These are phyloP conservation scores for Hesperia comma DNA, from an alignment of 2,888 invertebrate species.

Conservation along the genomic window DNA sequence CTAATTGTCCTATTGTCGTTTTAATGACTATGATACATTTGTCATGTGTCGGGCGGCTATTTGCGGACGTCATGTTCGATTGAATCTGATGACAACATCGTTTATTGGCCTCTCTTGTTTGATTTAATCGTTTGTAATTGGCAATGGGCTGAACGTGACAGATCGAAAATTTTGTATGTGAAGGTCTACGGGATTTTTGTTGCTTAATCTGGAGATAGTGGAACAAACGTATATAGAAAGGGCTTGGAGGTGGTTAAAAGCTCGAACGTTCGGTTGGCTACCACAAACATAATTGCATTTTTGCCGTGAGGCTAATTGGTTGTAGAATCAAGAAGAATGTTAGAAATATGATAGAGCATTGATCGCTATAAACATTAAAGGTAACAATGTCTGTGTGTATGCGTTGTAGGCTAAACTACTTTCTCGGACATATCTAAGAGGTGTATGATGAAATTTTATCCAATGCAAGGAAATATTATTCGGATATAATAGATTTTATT, in stretches of 20 bases:
- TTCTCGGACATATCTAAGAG: too few relatives aligned
- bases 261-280: too few relatives aligned
- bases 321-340: too few relatives aligned
- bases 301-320: too few relatives aligned
- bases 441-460: too few relatives aligned
- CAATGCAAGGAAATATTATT: too few relatives aligned
- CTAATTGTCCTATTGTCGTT: constrained; percentile 72
- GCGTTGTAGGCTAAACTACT: too few relatives aligned
- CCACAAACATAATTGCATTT: too few relatives aligned
- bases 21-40: constrained; percentile 60
- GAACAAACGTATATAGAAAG: not conserved
- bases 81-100: constrained; percentile 48
- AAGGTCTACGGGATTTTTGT: constrained; percentile 16
- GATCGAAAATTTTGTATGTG: constrained; percentile 11
- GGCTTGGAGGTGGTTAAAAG: not conserved
- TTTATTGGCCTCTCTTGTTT: constrained; percentile 42
- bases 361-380: too few relatives aligned
- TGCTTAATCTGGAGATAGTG: constrained; percentile 6
- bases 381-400: too few relatives aligned
- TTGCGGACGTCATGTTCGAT: constrained; percentile 50
- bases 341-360: too few relatives aligned
- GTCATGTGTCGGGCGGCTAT: constrained; percentile 51
- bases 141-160: constrained; percentile 14
- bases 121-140: constrained; percentile 30
- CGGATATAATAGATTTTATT: too few relatives aligned